phyloP scores from a whole-genome alignment of 2,113 vertebrate species.

The Notiomystis cincta region DNA sequence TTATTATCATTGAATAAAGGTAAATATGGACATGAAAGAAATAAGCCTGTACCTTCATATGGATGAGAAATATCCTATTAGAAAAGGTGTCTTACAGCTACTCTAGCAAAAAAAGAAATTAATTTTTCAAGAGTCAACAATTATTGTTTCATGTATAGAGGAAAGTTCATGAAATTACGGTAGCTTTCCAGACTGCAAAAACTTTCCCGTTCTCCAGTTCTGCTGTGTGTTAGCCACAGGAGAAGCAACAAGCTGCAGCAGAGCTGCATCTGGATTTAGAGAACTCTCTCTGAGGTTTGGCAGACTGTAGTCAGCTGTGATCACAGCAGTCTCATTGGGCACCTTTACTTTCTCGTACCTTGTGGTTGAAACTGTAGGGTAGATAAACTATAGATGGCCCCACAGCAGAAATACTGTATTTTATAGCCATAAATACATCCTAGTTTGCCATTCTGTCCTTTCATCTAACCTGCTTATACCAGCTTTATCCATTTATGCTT shows the following conservation, averaged over 20 bases:
- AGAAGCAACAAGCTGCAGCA: not conserved
- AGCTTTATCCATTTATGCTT: not conserved
- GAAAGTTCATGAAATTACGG: not conserved
- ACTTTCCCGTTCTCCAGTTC: not conserved
- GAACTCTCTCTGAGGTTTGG: not conserved
- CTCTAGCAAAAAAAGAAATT: not conserved
- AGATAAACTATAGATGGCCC: not conserved
- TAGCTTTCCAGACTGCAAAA: not conserved
- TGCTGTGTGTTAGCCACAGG: not conserved
- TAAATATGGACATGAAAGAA: not conserved
- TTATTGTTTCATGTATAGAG: not conserved
- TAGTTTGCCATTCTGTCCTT: not conserved
- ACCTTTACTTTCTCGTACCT: not conserved
- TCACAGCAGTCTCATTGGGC: not conserved
- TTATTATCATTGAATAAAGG: not conserved
- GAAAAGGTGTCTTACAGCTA: not conserved
- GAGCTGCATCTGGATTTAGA: not conserved
- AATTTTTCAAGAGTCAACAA: not conserved
- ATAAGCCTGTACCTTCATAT: not conserved
- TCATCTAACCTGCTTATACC: not conserved
- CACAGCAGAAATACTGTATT: not conserved
- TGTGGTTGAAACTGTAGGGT: not conserved
- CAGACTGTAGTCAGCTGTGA: not conserved
- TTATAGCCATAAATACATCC: not conserved
- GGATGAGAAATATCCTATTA: not conserved